A percentile compares a stretch with the other conserved stretches of the same genome.
Evolutionary conservation across 2,888 invertebrate species (phyloP).

Genomic region (Apamea crenata): DNA sequence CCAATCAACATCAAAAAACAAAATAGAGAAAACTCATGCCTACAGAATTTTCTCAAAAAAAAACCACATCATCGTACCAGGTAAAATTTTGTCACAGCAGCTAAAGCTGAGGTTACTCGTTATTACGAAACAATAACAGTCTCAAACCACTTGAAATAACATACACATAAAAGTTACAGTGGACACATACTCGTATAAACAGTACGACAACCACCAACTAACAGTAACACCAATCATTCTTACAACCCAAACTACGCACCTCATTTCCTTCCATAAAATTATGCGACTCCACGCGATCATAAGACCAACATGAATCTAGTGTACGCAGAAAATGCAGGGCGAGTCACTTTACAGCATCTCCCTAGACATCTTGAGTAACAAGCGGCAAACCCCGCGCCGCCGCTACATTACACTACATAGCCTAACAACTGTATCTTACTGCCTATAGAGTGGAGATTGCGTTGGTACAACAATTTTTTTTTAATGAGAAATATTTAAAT

Average conservation of each 20-base stretch:
- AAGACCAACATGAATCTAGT: slow-evolving; percentile 45
- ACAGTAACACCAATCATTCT: slow-evolving; percentile 1
- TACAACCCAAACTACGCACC: slow-evolving; percentile 15
- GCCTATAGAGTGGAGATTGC: not conserved
- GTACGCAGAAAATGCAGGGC: slow-evolving; percentile 45
- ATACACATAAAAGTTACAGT: not conserved
- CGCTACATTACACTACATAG: slow-evolving; percentile 46
- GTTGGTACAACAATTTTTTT: not conserved
- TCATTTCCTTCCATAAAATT: slow-evolving; percentile 26
- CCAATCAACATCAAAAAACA: too few species aligned
- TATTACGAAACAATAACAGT: not conserved
- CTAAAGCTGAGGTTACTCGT: not conserved
- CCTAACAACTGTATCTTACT: slow-evolving; percentile 25
- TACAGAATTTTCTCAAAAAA: not conserved
- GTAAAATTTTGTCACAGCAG: not conserved
- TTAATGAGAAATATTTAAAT: not conserved
- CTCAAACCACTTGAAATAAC: not conserved
- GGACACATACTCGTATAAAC: too few species aligned
- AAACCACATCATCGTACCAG: not conserved
- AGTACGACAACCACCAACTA: not conserved
- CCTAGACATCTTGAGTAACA: slow-evolving; percentile 63
- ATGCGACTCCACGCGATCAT: slow-evolving; percentile 58
- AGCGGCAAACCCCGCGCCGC: slow-evolving; percentile 49
- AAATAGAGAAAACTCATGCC: not conserved
- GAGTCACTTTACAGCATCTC: slow-evolving; percentile 60